These are phyloP conservation scores for Microcebus tavaratra DNA, from an alignment of 2,113 vertebrate species.

Conservation along the genomic window DNA sequence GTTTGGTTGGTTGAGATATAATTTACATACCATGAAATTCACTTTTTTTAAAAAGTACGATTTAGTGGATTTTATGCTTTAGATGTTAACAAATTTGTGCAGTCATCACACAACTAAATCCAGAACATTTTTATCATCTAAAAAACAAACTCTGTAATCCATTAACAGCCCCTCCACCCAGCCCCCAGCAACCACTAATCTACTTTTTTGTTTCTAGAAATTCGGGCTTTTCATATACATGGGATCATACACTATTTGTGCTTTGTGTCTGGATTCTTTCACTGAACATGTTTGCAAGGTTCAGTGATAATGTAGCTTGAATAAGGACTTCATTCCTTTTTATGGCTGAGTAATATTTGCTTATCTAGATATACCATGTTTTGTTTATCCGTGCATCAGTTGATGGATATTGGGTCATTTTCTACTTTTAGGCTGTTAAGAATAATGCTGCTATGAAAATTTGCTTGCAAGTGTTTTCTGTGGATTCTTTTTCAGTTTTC, in stretches of 20 bases:
- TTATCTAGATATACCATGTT: not conserved
- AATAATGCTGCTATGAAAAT: not conserved
- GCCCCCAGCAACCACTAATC: not conserved
- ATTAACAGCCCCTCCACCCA: not conserved
- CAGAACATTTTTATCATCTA: not conserved
- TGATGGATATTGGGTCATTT: not conserved
- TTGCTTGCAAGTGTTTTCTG: not conserved
- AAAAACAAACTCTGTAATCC: not conserved
- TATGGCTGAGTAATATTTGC: constrained; percentile 25
- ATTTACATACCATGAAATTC: not conserved
- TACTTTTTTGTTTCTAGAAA: not conserved
- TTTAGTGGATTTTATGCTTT: not conserved
- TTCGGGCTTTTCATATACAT: constrained; percentile 21
- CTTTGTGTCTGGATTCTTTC: not conserved
- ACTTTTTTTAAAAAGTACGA: not conserved
- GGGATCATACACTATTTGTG: not conserved
- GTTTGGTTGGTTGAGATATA: not conserved
- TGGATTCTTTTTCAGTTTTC: not conserved
- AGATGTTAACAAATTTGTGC: not conserved
- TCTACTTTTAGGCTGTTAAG: not conserved
- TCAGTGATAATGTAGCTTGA: not conserved
- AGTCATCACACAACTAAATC: not conserved
- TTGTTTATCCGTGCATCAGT: not conserved
- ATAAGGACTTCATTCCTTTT: constrained; percentile 13
- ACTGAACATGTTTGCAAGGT: not conserved